These are phyloP conservation scores for Numenius phaeopus DNA, from an alignment of 2,797 vertebrate genomes.

Conservation along the genomic window DNA sequence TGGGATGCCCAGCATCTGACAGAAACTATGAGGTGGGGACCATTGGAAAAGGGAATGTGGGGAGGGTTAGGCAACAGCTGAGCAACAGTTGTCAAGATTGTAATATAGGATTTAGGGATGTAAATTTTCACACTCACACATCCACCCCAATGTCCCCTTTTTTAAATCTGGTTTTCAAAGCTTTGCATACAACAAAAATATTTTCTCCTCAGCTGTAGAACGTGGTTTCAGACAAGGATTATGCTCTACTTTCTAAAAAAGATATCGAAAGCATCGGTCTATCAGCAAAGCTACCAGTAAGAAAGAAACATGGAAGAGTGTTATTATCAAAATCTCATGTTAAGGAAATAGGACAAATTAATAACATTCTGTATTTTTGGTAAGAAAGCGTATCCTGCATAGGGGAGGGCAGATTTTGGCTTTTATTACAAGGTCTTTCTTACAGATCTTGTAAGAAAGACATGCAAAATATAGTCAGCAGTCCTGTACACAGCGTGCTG, in stretches of 20 bases:
- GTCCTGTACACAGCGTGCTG: background rate
- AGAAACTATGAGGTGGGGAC: background rate
- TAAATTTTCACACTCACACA: background rate
- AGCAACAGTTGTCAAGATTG: background rate
- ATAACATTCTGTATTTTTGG: background rate
- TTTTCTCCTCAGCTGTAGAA: background rate
- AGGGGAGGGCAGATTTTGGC: background rate
- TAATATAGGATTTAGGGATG: background rate
- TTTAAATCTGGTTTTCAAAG: background rate
- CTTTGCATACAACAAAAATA: background rate
- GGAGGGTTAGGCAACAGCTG: background rate
- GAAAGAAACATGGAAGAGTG: background rate
- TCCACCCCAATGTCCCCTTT: background rate
- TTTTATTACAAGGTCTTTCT: background rate
- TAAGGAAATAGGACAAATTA: background rate
- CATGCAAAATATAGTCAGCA: background rate
- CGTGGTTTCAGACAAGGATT: background rate
- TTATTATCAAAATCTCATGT: background rate
- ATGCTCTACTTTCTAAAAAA: background rate
- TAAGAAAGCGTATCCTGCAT: background rate
- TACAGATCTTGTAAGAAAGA: constrained; percentile 4
- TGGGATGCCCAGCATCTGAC: background rate
- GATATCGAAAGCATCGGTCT: background rate
- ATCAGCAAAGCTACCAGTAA: background rate
- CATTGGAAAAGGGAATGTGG: background rate